These are phyloP conservation scores for Drosophila aff. DNA, from an alignment of 1,140 invertebrate species.

Conservation along the genomic window DNA sequence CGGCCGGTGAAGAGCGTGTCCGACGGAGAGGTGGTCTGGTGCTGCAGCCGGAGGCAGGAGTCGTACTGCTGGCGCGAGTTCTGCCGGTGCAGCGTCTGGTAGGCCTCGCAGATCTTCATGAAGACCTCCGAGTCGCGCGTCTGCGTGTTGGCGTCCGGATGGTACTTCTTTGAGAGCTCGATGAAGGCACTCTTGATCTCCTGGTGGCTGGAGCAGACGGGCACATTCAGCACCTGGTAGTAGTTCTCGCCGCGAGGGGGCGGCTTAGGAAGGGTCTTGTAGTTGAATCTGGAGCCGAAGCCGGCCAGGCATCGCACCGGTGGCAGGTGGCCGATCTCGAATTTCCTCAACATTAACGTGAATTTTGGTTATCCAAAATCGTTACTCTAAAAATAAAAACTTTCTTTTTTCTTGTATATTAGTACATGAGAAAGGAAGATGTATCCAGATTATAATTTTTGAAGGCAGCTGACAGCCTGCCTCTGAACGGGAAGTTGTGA, in stretches of 20 bases:
- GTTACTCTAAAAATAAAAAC: slow-evolving; percentile 5
- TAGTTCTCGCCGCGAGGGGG: slow-evolving; percentile 25
- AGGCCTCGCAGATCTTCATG: slow-evolving; percentile 61
- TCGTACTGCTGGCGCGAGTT: slow-evolving; percentile 30
- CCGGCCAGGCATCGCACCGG: slow-evolving; percentile 31
- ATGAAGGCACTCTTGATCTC: slow-evolving; percentile 63
- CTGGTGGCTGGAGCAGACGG: slow-evolving; percentile 26
- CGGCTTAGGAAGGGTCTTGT: not conserved
- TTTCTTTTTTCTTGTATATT: slow-evolving; percentile 3
- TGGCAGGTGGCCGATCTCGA: slow-evolving; percentile 6
- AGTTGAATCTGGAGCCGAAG: slow-evolving; percentile 15
- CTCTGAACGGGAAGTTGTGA: not conserved
- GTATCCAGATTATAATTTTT: slow-evolving; percentile 11
- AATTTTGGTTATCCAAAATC: slow-evolving; percentile 36
- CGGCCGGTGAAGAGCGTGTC: slow-evolving; percentile 6
- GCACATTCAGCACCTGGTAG: slow-evolving; percentile 64
- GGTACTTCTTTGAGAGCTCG: slow-evolving; percentile 63
- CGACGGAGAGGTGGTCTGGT: not conserved
- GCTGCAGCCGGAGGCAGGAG: slow-evolving; percentile 7
- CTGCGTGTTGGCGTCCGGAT: slow-evolving; percentile 47
- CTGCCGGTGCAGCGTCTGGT: slow-evolving; percentile 40
- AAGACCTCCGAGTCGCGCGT: slow-evolving; percentile 46
- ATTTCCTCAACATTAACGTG: slow-evolving; percentile 34
- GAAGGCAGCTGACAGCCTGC: slow-evolving; percentile 9
- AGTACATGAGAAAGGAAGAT: slow-evolving; percentile 9